Evolutionary conservation across 92 coral and sea anemone species (phyloP), one percentile per base, ranked within the genome.

Genomic region (Actinernus sp.): DNA sequence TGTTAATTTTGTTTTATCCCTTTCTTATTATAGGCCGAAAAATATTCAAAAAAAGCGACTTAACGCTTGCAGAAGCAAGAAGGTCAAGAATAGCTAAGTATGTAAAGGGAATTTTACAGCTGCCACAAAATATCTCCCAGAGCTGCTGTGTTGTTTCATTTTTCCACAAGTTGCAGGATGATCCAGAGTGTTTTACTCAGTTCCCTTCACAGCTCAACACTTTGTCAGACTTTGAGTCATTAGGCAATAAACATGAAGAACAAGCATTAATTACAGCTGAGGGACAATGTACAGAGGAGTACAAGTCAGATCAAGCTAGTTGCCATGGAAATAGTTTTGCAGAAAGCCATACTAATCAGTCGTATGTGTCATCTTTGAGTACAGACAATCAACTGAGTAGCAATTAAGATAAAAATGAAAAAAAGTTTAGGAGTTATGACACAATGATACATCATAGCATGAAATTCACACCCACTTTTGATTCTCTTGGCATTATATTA

Each of bases 31-130:
- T 55, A 88, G 96, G 97, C 38, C 84, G 85, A 44, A 65, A 92
- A 58, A 62, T 92, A 6, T 80, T 92, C 52, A 88, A 76, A 46
- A 92, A 81, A 82, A 86, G 83, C 51, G 96, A 92, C 68, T 53
- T 79, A 24, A 46, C 50, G 21, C 83, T 89, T 49, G 97, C 97
- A 38, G 87, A 84, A 31, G 89, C 80, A 44, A 72, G 97, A 17
- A 81, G 40, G 20, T 92, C 96, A 26, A 63, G 55, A n/a, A 63
- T 92, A 32, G 84, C 81, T 22, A 78, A 74, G 32, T 89, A 92
- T 44, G 20, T 84, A 19, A 68, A 89, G 17, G 83, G 67, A 10
- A 50, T 89, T 28, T 40, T 89, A 24, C 31, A 49, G 31, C 64
- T 89, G 16, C 82, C 81, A 21, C 41, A 51, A 18, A 73, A 70